A percentile compares a stretch with the other conserved stretches of the same genome.
These are phyloP conservation scores for Exaiptasia diaphana DNA, from an alignment of 64 coral and sea anemone species.

Conservation along the genomic window DNA sequence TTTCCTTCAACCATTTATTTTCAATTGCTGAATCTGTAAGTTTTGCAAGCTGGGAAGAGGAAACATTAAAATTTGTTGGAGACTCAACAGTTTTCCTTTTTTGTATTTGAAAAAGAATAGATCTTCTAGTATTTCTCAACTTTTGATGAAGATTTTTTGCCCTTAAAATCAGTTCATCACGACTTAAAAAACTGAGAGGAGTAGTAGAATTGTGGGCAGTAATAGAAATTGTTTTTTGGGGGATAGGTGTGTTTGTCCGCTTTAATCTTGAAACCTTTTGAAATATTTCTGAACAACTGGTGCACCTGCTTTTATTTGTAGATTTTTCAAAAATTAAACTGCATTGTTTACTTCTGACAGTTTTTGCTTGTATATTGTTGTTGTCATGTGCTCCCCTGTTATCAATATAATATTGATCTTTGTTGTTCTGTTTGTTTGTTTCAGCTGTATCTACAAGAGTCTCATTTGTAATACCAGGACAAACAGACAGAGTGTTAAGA, in stretches of 20 bases:
- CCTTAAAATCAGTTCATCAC: neutral
- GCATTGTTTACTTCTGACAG: neutral
- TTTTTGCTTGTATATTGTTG: neutral
- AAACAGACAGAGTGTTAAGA: neutral
- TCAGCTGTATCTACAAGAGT: neutral
- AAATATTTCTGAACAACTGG: neutral
- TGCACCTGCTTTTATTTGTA: neutral
- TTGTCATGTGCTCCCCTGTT: neutral
- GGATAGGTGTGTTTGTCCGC: neutral
- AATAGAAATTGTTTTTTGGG: neutral
- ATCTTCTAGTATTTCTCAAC: no score
- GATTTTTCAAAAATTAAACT: neutral
- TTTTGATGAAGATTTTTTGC: neutral
- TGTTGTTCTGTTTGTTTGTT: no score
- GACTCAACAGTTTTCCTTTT: no score
- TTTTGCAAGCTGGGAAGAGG: neutral
- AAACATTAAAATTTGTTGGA: no score
- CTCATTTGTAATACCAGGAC: neutral
- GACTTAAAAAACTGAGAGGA: neutral
- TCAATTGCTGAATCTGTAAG: constrained; percentile 26
- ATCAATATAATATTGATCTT: neutral
- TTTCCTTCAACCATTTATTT: constrained; percentile 32
- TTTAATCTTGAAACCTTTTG: no score
- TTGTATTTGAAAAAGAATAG: no score
- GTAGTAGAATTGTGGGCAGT: neutral